Base-by-base conservation (phyloP, 2,888 invertebrate genomes). In the Philonicus albiceps region DNA sequence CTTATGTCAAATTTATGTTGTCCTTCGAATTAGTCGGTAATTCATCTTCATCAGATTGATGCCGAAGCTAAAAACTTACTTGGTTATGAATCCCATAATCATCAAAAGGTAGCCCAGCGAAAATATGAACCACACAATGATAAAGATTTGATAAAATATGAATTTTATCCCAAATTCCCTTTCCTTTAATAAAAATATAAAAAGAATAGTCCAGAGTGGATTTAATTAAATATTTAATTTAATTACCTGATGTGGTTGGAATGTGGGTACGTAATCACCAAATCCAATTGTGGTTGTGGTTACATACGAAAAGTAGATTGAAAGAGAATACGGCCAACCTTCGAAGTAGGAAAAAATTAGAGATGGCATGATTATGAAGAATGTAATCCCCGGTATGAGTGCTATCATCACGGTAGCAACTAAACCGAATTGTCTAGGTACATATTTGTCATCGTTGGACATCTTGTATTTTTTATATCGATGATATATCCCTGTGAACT, bases 71-170 rank as follows among this genome's bases (percentile, higher is more conserved):
- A 86, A 43, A 87, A 90, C 91, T 91, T 90, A 92, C 92, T 92
- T 91, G 11, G 96, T 95, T 89, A 97, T 96, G 90, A 97, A 97
- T 1, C 96, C 96, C 89, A 97, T 94, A 75, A 97, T 95, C 98
- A 98, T 98, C 31, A 97, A 95, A 74, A 97, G 94, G 91, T 98
- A 98, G 0, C 98, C 98, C 88, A 98, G 93, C 0, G 98, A 98
- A 90, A 97, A 97, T 87, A 97, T 96, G 85, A 98, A 97, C 98
- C 98, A 98, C 34, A 96, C 92, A 43, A 98, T 95, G 0, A 98
- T 93, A 89, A 96, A 96, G 87, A 96, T 94, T 92, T 97, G 95
- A 93, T 98, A 98, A 2, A 95, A 92, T 88, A 94, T 93, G 90
- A 95, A 95, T 90, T 94, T 94, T 2, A 93, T 89, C 13, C 95